Conservation (phyloP, 2,113 vertebrate genomes). For the Petrocephalus zakoni region DNA sequence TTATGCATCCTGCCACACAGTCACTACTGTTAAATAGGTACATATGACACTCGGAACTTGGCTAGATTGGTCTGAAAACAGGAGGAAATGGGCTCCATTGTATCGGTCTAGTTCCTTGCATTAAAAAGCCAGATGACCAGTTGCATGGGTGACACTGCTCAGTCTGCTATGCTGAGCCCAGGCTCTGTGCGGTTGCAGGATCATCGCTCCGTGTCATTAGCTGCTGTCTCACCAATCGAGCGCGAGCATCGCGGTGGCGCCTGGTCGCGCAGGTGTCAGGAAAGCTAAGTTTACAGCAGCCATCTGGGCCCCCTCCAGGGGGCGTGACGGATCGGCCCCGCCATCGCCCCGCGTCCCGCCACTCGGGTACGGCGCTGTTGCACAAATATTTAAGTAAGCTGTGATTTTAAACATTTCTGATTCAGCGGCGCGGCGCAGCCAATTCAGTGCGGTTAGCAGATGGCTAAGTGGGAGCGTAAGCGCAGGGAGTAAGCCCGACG, state of each 20-base stretch:
- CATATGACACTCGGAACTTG: background rate
- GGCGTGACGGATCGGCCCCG: background rate
- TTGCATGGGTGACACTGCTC: background rate
- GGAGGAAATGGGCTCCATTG: background rate
- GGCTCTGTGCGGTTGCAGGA: background rate
- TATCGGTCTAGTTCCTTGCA: background rate
- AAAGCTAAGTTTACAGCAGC: background rate
- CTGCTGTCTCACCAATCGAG: background rate
- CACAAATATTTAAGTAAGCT: background rate
- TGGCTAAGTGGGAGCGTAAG: background rate
- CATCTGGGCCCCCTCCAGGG: background rate
- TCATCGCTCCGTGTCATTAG: background rate
- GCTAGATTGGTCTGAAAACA: background rate
- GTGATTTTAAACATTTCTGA: constrained; percentile 13
- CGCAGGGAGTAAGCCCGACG: background rate
- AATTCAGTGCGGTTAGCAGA: constrained; percentile 3
- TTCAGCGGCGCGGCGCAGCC: background rate
- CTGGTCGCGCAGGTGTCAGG: background rate
- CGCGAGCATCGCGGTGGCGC: background rate
- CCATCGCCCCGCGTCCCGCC: background rate
- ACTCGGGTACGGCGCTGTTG: background rate
- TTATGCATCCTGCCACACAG: constrained; percentile 29
- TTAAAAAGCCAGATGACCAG: background rate
- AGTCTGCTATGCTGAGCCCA: background rate
- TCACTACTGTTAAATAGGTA: constrained; percentile 15